These are phyloP conservation scores for Oophaga pumilio DNA, from an alignment of 2,113 vertebrate genomes.

Conservation along the genomic window DNA sequence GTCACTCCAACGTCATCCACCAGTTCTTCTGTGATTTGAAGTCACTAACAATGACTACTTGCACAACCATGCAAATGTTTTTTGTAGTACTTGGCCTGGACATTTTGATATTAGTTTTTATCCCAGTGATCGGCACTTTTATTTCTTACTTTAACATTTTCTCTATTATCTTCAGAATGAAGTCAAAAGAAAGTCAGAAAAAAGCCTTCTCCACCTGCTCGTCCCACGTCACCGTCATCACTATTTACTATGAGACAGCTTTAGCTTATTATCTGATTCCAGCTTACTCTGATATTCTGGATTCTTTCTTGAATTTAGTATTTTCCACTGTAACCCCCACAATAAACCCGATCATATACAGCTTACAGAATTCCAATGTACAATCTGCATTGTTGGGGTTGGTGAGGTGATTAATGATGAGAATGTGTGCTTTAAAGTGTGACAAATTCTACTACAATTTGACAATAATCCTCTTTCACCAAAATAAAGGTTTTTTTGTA, in stretches of 20 bases:
- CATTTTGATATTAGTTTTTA: not conserved
- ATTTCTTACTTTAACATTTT: slow-evolving; percentile 1
- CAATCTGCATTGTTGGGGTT: not conserved
- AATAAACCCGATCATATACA: slow-evolving; percentile 35
- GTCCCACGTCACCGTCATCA: not conserved
- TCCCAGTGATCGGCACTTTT: not conserved
- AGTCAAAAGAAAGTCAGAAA: not conserved
- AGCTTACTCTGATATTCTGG: not conserved
- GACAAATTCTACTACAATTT: too few species aligned
- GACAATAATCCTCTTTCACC: too few species aligned
- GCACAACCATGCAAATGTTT: not conserved
- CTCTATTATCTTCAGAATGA: not conserved
- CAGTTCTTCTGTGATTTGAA: slow-evolving; percentile 29
- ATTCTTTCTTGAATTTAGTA: not conserved
- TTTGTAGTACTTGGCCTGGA: not conserved
- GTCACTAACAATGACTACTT: not conserved
- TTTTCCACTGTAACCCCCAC: not conserved
- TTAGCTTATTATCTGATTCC: slow-evolving; percentile 18
- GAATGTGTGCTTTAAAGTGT: not conserved
- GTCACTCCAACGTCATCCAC: slow-evolving; percentile 12
- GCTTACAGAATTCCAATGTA: slow-evolving; percentile 14
- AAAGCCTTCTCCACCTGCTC: not conserved
- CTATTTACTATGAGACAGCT: not conserved
- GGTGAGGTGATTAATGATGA: not conserved
- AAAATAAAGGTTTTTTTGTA: too few species aligned